Base-by-base conservation (phyloP, 2,113 vertebrate genomes). In the Takifugu flavidus region DNA sequence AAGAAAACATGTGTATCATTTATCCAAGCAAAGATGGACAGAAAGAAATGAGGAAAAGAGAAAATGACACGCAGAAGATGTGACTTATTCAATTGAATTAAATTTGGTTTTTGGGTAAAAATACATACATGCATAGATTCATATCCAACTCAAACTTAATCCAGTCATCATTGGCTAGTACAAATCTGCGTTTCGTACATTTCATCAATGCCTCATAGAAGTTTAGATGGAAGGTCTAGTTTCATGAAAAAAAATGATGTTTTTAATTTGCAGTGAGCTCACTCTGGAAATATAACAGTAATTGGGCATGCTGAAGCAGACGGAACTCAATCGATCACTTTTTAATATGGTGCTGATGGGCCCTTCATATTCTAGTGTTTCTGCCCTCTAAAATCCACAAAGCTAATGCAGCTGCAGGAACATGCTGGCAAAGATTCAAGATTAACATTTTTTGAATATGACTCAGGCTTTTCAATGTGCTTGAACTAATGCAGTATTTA, bases 1-100 rank as follows among this genome's bases (percentile, higher is more conserved):
- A 74, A 20, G 20, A 20, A 20, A 20, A 58, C 54, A 65, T 63
- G 26, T 60, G 63, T 25, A 70, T 68, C 25, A 44, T 42, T 55
- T 56, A 59, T 34, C 47, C 46, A 45, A 67, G 20, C 13, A 20
- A 56, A 52, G 54, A 61, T 13, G 28, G 70, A 29, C 47, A 59
- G 57, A 46, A 44, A 56, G 54, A 45, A 28, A 28, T 53, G 13
- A 57, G 52, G 1, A 13, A 73, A 44, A 53, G 44, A 63, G 43
- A 55, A 50, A 31, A 52, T 31, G 47, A 62, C 34, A 39, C 34
- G 4, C 8, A 11, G 20, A 20, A 10, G 34, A 10, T 39, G 11
- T 39, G 8, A 39, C 34, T 39, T 39, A 10, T 10, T 10, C 11
- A 39, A 8, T 8, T 11, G 3, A 10, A 39, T 11, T 39, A 39